These are phyloP conservation scores for Pollimyrus isidori DNA, from an alignment of 2,113 vertebrate species.

Conservation along the genomic window DNA sequence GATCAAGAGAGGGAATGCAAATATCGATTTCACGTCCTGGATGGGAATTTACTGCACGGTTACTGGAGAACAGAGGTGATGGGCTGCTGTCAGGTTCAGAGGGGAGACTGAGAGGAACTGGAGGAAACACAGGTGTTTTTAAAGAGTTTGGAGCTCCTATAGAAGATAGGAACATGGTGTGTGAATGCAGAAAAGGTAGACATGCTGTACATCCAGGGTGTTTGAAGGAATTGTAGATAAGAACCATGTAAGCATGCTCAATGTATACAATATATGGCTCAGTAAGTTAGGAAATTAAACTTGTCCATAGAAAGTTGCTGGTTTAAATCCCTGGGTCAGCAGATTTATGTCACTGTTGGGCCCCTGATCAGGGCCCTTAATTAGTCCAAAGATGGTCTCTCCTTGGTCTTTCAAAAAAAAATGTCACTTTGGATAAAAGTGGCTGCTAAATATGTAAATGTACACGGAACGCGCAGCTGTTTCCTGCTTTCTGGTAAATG, in stretches of 20 bases:
- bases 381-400: background rate
- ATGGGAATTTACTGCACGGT: slow-evolving; percentile 64
- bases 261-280: background rate
- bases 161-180: background rate
- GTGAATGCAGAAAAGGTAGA: background rate
- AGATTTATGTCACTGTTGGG: background rate
- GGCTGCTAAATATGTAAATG: background rate
- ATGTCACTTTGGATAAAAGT: background rate
- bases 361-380: background rate
- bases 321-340: background rate
- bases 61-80: slow-evolving; percentile 48
- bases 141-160: background rate
- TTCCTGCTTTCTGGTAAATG: slow-evolving; percentile 35
- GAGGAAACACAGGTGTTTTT: background rate
- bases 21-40: slow-evolving; percentile 62
- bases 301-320: background rate
- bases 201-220: background rate
- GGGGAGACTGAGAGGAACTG: background rate
- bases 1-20: slow-evolving; percentile 49
- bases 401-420: background rate
- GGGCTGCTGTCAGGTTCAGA: slow-evolving; percentile 30
- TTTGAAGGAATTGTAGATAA: background rate
- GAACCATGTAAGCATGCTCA: background rate
- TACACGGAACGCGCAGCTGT: slow-evolving; percentile 38
- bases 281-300: background rate